Conservation (phyloP, 2,888 invertebrate species). For the Nomada fabriciana region DNA sequence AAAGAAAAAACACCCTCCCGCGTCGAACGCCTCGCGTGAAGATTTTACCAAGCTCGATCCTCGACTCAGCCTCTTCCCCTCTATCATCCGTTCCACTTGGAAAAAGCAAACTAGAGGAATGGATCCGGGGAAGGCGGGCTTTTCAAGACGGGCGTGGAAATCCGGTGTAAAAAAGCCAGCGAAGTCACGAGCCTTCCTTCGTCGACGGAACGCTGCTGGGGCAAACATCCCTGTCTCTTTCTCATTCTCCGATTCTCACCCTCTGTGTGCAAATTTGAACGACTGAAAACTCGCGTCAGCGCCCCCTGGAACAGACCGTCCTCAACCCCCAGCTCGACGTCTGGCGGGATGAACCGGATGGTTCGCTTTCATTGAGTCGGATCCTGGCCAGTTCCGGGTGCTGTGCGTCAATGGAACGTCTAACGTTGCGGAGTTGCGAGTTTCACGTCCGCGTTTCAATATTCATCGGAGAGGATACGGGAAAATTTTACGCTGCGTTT, state of each 20-base stretch:
- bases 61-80: neutral
- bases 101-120: neutral
- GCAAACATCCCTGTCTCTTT: constrained; percentile 56
- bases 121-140: constrained; percentile 29
- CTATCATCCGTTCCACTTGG: neutral
- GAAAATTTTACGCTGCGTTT: constrained; percentile 2
- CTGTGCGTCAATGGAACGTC: constrained; percentile 52
- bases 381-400: constrained; percentile 48
- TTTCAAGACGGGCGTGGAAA: constrained; percentile 56
- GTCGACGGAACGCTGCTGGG: constrained; percentile 40
- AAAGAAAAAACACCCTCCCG: neutral
- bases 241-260: constrained; percentile 29
- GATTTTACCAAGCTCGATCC: constrained; percentile 6
- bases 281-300: constrained; percentile 66
- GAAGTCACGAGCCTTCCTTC: constrained; percentile 65
- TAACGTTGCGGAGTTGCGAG: constrained; percentile 35
- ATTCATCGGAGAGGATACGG: constrained; percentile 25
- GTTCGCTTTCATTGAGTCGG: constrained; percentile 56
- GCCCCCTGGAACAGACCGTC: constrained; percentile 44
- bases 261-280: constrained; percentile 76
- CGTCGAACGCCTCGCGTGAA: constrained; percentile 2
- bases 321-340: constrained; percentile 29
- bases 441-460: constrained; percentile 43
- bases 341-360: constrained; percentile 38
- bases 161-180: constrained; percentile 55